These are phyloP conservation scores for Pelochelys cantorii DNA, from an alignment of 2,797 vertebrate species.

Conservation along the genomic window DNA sequence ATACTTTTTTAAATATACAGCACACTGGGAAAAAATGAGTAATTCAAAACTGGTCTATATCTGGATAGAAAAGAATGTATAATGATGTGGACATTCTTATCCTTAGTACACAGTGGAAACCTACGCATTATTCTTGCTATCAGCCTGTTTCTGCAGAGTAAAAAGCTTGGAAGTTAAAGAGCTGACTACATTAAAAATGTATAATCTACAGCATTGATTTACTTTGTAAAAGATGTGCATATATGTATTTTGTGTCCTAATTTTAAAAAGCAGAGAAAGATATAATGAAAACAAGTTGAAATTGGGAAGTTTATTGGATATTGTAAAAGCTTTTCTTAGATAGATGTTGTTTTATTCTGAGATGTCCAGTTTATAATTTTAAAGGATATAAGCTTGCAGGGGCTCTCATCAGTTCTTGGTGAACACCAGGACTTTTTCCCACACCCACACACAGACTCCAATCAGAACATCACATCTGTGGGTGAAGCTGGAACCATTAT, in stretches of 20 bases:
- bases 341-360: conserved; percentile 31
- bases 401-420: conserved; percentile 33
- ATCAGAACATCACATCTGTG: conserved; percentile 37
- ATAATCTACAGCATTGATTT: conserved; percentile 26
- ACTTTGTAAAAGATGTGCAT: neutral
- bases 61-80: conserved; percentile 37
- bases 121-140: conserved; percentile 21
- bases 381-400: conserved; percentile 14
- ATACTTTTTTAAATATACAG: conserved; percentile 42
- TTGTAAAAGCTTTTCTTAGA: neutral
- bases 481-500: neutral
- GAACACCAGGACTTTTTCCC: conserved; percentile 49
- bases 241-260: neutral
- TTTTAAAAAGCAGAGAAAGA: conserved; percentile 36
- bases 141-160: conserved; percentile 28
- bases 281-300: neutral
- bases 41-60: conserved; percentile 48
- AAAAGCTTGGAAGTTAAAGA: conserved; percentile 47
- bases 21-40: conserved; percentile 9
- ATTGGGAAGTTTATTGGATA: conserved; percentile 28
- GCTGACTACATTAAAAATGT: conserved; percentile 8
- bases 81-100: conserved; percentile 55
- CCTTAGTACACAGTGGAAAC: conserved; percentile 52
- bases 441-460: conserved; percentile 6
- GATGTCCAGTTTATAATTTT: conserved; percentile 37